phyloP scores from a whole-genome alignment of 2,113 vertebrate genomes.

The Entomyzon cyanotis region DNA sequence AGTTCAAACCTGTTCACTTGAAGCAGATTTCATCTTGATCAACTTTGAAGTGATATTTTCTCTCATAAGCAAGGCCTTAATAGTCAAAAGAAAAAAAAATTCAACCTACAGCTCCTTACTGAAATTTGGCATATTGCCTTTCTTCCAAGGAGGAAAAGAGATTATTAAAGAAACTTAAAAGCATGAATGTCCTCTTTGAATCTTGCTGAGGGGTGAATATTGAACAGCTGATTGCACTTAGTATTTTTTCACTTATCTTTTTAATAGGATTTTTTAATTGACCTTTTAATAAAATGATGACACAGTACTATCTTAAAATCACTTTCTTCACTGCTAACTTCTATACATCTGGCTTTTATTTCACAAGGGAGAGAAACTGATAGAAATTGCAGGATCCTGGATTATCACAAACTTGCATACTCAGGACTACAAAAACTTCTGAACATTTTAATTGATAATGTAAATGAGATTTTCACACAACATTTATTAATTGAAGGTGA shows the following conservation, averaged over 20 bases:
- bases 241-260: conserved; percentile 23
- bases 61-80: background rate
- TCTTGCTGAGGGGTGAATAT: conserved; percentile 1
- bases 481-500: background rate
- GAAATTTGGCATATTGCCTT: background rate
- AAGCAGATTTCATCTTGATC: background rate
- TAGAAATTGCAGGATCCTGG: background rate
- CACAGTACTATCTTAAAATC: background rate
- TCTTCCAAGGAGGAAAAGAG: background rate
- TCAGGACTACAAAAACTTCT: background rate
- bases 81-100: background rate
- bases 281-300: conserved; percentile 28
- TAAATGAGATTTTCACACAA: background rate
- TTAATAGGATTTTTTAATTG: conserved; percentile 8
- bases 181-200: background rate
- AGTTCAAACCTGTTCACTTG: background rate
- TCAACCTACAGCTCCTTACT: background rate
- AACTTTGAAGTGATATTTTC: background rate
- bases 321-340: background rate
- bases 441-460: background rate
- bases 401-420: background rate
- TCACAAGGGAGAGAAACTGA: background rate
- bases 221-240: background rate
- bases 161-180: conserved; percentile 9
- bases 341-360: background rate